A percentile compares a stretch with the other conserved stretches of the same genome.
Conservation (phyloP, 2,888 invertebrate genomes). For the Thymelicus lineola region DNA sequence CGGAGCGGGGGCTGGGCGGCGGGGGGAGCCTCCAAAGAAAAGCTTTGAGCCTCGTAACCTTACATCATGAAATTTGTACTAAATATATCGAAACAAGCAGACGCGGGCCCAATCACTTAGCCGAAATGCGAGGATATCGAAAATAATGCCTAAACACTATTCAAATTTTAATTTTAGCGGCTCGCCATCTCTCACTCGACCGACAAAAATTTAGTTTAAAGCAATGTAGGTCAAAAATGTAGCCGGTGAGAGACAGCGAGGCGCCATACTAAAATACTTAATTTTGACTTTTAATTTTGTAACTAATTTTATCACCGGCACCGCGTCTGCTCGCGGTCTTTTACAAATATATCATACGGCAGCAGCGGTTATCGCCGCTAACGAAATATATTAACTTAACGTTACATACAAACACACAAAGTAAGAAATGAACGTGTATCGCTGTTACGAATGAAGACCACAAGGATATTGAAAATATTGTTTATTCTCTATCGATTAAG, state of each 20-base stretch:
- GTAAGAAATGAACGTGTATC: constrained; percentile 76
- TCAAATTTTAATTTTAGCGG: constrained; percentile 65
- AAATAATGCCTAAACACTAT: constrained; percentile 82
- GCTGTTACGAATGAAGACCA: constrained; percentile 83
- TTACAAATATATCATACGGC: constrained; percentile 81
- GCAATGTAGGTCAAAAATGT: constrained; percentile 49
- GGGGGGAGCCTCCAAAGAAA: constrained; percentile 76
- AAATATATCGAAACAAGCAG: constrained; percentile 83
- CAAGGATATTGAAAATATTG: constrained; percentile 81
- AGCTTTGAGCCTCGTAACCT: constrained; percentile 85
- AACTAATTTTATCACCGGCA: constrained; percentile 80
- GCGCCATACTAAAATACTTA: constrained; percentile 68
- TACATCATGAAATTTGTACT: constrained; percentile 85
- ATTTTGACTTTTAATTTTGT: constrained; percentile 80
- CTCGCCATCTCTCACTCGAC: constrained; percentile 18
- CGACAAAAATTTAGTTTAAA: constrained; percentile 37
- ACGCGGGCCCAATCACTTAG: constrained; percentile 82
- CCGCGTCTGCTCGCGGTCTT: constrained; percentile 81
- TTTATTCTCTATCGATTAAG: constrained; percentile 59
- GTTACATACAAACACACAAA: constrained; percentile 63
- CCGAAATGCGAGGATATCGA: constrained; percentile 85
- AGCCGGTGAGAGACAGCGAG: constrained; percentile 44
- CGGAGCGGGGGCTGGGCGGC: constrained; percentile 66
- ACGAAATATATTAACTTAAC: constrained; percentile 55
- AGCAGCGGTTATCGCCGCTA: constrained; percentile 69